A percentile compares a stretch with the other conserved stretches of the same genome.
phyloP scores from a whole-genome alignment of 1,140 invertebrate genomes.

The Scaptomyza hsui region DNA sequence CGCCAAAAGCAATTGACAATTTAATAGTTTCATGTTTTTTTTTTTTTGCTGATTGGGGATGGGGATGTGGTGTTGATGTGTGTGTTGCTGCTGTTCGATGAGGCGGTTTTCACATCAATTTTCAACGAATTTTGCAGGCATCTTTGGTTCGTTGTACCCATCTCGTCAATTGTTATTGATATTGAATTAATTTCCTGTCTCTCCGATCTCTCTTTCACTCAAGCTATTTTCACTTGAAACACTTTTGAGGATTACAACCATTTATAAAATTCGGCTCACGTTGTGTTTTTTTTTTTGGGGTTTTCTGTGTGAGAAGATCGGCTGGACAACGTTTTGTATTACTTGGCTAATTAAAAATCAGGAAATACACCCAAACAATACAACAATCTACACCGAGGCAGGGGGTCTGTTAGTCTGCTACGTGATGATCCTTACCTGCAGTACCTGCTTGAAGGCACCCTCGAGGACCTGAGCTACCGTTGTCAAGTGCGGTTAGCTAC shows the following conservation, averaged over 20 bases:
- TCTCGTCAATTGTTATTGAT: conserved; percentile 40
- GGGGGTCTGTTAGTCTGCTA: conserved; percentile 5
- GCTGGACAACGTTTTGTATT: conserved; percentile 11
- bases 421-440: conserved; percentile 31
- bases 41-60: background rate
- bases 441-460: conserved; percentile 19
- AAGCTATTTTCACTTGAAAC: conserved; percentile 24
- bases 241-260: conserved; percentile 5
- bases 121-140: conserved; percentile 13
- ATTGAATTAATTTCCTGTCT: conserved; percentile 65
- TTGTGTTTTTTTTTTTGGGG: conserved; percentile 5
- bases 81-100: conserved; percentile 9
- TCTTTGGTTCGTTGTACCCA: conserved; percentile 36
- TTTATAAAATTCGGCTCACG: conserved; percentile 46
- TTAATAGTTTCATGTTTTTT: conserved; percentile 22
- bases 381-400: background rate
- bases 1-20: conserved; percentile 38
- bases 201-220: no score
- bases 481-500: conserved; percentile 67
- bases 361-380: conserved; percentile 65
- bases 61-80: background rate
- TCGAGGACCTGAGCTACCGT: conserved; percentile 32
- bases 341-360: conserved; percentile 71
- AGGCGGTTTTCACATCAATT: conserved; percentile 46
- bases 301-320: background rate